A percentile compares a stretch with the other conserved stretches of the same genome.
Conservation (phyloP, 2,888 invertebrate genomes). For the Conops quadrifasciatus region DNA sequence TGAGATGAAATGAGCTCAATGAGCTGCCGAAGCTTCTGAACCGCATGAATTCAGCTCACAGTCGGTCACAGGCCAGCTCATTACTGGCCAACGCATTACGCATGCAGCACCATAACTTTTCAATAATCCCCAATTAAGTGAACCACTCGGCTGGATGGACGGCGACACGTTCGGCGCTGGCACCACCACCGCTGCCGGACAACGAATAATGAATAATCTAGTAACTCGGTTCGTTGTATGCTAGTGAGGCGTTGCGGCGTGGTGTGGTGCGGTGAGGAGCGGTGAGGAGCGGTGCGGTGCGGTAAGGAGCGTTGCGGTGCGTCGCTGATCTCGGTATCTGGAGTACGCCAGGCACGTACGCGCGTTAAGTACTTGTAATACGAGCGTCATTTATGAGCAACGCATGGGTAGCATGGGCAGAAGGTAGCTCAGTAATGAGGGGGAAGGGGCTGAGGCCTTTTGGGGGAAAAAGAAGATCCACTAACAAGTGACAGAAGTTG, state of each 20-base stretch:
- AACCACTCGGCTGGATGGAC: slow-evolving; percentile 32
- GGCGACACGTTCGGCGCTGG: neutral
- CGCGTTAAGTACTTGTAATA: slow-evolving; percentile 39
- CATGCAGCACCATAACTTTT: slow-evolving; percentile 42
- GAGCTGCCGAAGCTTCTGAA: neutral
- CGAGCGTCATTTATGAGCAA: slow-evolving; percentile 33
- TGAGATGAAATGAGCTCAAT: slow-evolving; percentile 6
- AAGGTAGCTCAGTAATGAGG: neutral
- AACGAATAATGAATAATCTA: slow-evolving; percentile 8
- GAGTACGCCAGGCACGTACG: slow-evolving; percentile 38
- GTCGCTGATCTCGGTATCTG: neutral
- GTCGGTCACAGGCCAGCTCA: neutral
- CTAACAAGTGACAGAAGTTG: neutral
- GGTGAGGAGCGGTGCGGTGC: no score
- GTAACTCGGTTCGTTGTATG: neutral
- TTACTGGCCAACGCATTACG: slow-evolving; percentile 14
- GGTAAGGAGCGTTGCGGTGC: neutral
- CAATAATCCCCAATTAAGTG: slow-evolving; percentile 44
- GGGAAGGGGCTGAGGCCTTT: neutral
- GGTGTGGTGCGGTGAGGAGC: no score
- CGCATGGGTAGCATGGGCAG: neutral
- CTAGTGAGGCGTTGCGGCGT: no score
- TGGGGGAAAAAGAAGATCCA: neutral
- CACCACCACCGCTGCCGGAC: neutral
- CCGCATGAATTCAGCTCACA: neutral